Conservation (phyloP, 2,797 vertebrate genomes). For the Acropternis orthonyx region DNA sequence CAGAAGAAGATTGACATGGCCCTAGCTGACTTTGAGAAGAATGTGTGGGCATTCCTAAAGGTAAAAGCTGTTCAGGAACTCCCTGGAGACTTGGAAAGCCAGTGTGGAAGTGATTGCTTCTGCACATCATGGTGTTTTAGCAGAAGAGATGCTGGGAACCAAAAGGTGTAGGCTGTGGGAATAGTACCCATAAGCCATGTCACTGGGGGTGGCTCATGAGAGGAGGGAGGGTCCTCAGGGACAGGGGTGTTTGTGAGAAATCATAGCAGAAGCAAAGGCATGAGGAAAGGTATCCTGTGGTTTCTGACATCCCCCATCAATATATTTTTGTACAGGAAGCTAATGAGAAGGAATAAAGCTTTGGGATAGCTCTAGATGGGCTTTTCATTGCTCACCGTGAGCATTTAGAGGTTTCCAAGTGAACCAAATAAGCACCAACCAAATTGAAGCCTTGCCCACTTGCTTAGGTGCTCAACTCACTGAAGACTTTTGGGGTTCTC, state of each 20-base stretch:
- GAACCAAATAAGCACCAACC: neutral
- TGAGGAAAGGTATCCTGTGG: neutral
- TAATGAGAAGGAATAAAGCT: neutral
- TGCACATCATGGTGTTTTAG: neutral
- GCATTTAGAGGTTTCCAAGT: neutral
- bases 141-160: neutral
- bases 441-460: neutral
- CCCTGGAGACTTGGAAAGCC: neutral
- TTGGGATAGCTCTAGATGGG: neutral
- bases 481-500: neutral
- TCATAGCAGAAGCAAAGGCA: neutral
- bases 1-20: conserved; percentile 85
- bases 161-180: neutral
- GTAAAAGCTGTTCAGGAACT: conserved; percentile 62
- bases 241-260: rapidly evolving
- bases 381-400: neutral
- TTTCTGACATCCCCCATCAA: neutral
- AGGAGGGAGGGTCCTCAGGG: neutral
- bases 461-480: neutral
- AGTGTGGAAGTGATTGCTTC: neutral
- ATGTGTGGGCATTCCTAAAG: conserved; percentile 95
- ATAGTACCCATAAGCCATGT: neutral
- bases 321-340: neutral
- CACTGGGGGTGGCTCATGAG: neutral
- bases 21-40: conserved; percentile 88